A percentile compares a stretch with the other conserved stretches of the same genome.
Conservation (phyloP, 1,140 invertebrate genomes). For the Panulirus ornatus region DNA sequence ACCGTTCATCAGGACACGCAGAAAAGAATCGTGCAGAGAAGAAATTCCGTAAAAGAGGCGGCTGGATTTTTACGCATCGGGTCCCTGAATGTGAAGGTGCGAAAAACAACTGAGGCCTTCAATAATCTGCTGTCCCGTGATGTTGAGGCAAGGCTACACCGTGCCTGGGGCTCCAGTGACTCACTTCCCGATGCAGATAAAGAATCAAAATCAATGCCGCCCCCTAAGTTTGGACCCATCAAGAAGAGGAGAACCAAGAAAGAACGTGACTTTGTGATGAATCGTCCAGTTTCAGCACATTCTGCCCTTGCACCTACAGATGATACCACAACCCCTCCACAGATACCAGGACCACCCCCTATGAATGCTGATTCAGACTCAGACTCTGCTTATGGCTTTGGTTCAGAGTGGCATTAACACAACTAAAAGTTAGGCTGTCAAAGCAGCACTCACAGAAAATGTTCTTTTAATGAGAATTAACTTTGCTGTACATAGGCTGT, state of each 20-base stretch:
- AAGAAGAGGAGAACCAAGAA: constrained; percentile 83
- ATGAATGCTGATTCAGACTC: constrained; percentile 81
- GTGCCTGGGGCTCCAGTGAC: constrained; percentile 89
- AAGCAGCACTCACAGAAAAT: background rate
- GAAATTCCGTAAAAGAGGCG: constrained; percentile 78
- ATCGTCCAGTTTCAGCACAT: constrained; percentile 72
- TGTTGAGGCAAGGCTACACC: constrained; percentile 82
- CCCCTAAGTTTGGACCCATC: constrained; percentile 83
- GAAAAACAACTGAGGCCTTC: constrained; percentile 93
- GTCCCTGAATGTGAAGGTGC: constrained; percentile 93
- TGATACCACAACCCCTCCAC: constrained; percentile 56
- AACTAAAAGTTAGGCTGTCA: background rate
- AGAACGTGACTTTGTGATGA: constrained; percentile 58
- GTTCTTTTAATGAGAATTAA: background rate
- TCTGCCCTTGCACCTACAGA: constrained; percentile 79
- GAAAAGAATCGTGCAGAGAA: constrained; percentile 72
- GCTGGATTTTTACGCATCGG: constrained; percentile 91
- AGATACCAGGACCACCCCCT: constrained; percentile 79
- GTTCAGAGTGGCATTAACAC: constrained; percentile 82
- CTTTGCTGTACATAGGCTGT: background rate
- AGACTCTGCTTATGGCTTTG: constrained; percentile 89
- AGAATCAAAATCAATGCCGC: constrained; percentile 83
- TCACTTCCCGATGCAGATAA: constrained; percentile 76
- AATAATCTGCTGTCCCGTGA: constrained; percentile 86
- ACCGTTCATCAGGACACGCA: constrained; percentile 73